Evolutionary conservation across 2,113 vertebrate species (phyloP), one percentile per base, ranked within the genome.

Genomic region (Tylochromis polylepis): DNA sequence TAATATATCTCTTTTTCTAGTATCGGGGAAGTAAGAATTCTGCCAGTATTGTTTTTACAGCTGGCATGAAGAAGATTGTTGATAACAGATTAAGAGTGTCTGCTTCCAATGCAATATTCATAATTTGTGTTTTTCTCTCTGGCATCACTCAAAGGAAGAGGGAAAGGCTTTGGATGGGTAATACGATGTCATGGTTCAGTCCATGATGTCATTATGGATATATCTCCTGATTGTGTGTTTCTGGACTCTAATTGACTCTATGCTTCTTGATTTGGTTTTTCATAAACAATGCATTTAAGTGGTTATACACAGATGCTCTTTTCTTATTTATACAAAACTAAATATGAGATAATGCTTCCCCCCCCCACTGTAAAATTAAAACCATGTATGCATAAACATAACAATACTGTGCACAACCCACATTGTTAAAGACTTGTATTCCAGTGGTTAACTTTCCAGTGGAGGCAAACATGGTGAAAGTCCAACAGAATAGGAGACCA

Each of bases 401-500:
- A 84, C 65, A 84, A 85, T 62, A 81, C 51, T 85, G 62, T 67
- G 82, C 43, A 80, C 56, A 78, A n/a, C 18, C 36, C 34, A 53
- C 53, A 46, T 31, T 84, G 51, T 81, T 65, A 59, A 85, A 85
- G 22, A 84, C 14, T 51, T 59, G 49, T 56, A 81, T 72, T 60
- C 78, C 38, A 87, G 41, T 43, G 81, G 22, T 78, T 57, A 77
- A 77, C 18, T 77, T 77, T 53, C 46, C 72, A 77, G 27, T 77
- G 11, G 72, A 77, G 46, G 72, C 72, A 53, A 56, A 87, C 83
- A 60, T 89, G 87, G 85, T 88, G 12, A 75, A 85, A 34, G 83
- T 90, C 86, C 87, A 90, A 86, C 38, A 81, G 80, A 89, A 88
- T 10, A 75, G 80, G 55, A 84, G 81, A 67, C 78, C 75, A 49